Conservation (phyloP, 2,888 invertebrate genomes). For the Drosophila affinis region DNA sequence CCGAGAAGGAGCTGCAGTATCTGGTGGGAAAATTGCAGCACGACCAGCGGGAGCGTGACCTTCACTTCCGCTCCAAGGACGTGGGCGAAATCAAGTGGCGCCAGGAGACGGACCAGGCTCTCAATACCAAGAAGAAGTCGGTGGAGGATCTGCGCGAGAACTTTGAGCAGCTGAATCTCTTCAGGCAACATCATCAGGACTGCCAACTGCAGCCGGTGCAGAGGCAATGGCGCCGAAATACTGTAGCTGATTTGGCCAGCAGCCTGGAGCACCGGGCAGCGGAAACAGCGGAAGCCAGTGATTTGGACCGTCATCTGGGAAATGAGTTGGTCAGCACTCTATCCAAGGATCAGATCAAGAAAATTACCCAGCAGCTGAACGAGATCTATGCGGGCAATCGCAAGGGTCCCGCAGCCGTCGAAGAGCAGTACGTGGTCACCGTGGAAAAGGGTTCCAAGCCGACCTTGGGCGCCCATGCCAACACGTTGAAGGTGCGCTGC, state of each 20-base stretch:
- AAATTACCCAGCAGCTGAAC: slow-evolving; percentile 90
- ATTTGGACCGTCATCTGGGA: slow-evolving; percentile 87
- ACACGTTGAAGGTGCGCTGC: slow-evolving; percentile 86
- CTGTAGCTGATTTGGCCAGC: slow-evolving; percentile 91
- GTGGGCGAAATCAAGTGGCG: slow-evolving; percentile 91
- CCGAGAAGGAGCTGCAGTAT: slow-evolving; percentile 91
- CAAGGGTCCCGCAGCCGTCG: slow-evolving; percentile 80
- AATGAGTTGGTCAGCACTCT: slow-evolving; percentile 92
- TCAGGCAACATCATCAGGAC: slow-evolving; percentile 78
- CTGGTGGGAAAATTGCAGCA: slow-evolving; percentile 90
- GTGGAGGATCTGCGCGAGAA: slow-evolving; percentile 93
- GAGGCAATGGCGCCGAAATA: slow-evolving; percentile 90
- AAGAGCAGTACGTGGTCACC: slow-evolving; percentile 87
- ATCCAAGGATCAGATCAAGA: slow-evolving; percentile 92
- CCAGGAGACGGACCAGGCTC: slow-evolving; percentile 89
- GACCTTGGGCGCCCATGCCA: slow-evolving; percentile 57
- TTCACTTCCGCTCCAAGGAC: slow-evolving; percentile 91
- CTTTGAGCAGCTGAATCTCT: slow-evolving; percentile 87
- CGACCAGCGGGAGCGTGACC: slow-evolving; percentile 92
- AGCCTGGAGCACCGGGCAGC: slow-evolving; percentile 85
- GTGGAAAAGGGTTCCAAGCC: slow-evolving; percentile 84
- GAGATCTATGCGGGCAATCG: slow-evolving; percentile 88
- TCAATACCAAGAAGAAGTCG: slow-evolving; percentile 93
- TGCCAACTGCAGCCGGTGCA: slow-evolving; percentile 40
- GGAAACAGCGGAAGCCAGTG: slow-evolving; percentile 44